phyloP scores from a whole-genome alignment of 2,888 invertebrate genomes.

The Acrobasis repandana region DNA sequence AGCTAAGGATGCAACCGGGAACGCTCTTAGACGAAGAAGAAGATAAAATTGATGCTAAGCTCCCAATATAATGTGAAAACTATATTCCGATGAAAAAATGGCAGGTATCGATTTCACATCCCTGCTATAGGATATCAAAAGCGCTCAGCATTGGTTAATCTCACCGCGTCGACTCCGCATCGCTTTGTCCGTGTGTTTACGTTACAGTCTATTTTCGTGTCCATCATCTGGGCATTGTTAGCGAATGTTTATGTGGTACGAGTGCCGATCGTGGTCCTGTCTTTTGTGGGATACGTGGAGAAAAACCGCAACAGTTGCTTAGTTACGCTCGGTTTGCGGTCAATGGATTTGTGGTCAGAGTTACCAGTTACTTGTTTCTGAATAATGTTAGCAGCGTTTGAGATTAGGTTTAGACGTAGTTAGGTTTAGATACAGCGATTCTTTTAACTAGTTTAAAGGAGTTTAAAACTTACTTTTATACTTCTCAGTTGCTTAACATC shows the following conservation, averaged over 20 bases:
- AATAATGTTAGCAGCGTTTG: constrained; percentile 4
- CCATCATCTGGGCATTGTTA: constrained; percentile 82
- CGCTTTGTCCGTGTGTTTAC: constrained; percentile 79
- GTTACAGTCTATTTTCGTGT: constrained; percentile 79
- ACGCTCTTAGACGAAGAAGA: too few relatives aligned
- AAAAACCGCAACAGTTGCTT: constrained; percentile 22
- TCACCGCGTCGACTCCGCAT: constrained; percentile 60
- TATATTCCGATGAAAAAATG: constrained; percentile 10
- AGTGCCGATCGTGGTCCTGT: constrained; percentile 55
- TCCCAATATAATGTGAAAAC: background rate
- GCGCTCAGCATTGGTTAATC: constrained; percentile 61
- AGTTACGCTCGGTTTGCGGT: constrained; percentile 20
- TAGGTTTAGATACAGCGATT: too few relatives aligned
- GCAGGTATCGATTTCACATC: constrained; percentile 17
- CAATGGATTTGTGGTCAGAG: constrained; percentile 26
- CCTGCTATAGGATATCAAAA: constrained; percentile 51
- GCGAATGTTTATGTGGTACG: constrained; percentile 62
- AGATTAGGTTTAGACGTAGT: background rate
- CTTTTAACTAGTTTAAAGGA: too few relatives aligned
- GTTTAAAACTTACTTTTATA: too few relatives aligned
- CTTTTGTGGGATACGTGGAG: constrained; percentile 45
- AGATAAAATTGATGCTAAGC: background rate
- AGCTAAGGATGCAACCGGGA: too few relatives aligned
- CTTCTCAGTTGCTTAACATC: too few relatives aligned
- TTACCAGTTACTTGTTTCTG: constrained; percentile 6